These are phyloP conservation scores for Augiades crinisus DNA, from an alignment of 2,888 invertebrate genomes.

Conservation along the genomic window DNA sequence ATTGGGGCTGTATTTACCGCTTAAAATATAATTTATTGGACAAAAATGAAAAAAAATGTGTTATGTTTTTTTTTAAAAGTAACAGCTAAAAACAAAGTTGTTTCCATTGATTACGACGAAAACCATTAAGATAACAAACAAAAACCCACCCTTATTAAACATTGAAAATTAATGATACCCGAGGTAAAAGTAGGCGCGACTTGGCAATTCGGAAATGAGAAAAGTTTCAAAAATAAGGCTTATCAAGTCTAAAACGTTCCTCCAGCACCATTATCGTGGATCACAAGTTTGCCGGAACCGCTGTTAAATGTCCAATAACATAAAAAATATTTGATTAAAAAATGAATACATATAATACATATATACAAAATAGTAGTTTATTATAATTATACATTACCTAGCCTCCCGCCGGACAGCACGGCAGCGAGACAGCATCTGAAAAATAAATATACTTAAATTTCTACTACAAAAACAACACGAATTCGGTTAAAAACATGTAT, in stretches of 20 bases:
- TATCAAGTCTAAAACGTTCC: conserved; percentile 19
- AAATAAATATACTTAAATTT: conserved; percentile 39
- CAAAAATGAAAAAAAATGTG: too few relatives aligned
- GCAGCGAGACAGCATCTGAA: conserved; percentile 44
- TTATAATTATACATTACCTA: conserved; percentile 49
- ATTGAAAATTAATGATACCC: conserved; percentile 4
- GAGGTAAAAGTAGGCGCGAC: conserved; percentile 8
- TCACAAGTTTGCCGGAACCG: conserved; percentile 1
- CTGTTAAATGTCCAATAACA: not conserved
- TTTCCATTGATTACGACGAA: too few relatives aligned
- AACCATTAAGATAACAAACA: not conserved
- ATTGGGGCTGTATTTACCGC: too few relatives aligned
- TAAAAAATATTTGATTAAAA: conserved; percentile 7
- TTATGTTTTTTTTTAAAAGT: too few relatives aligned
- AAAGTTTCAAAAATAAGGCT: conserved; percentile 38
- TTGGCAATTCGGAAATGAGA: conserved; percentile 34
- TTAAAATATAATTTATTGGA: too few relatives aligned
- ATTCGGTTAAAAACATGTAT: conserved; percentile 29
- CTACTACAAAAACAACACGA: conserved; percentile 33
- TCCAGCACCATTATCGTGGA: conserved; percentile 28
- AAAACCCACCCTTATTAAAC: not conserved
- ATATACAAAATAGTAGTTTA: conserved; percentile 10
- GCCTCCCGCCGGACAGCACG: conserved; percentile 1
- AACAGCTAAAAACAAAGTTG: too few relatives aligned
- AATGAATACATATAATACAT: conserved; percentile 26